A percentile compares a stretch with the other conserved stretches of the same genome.
These are phyloP conservation scores for Cardiocondyla obscurior DNA, from an alignment of 1,140 invertebrate species.

Conservation along the genomic window DNA sequence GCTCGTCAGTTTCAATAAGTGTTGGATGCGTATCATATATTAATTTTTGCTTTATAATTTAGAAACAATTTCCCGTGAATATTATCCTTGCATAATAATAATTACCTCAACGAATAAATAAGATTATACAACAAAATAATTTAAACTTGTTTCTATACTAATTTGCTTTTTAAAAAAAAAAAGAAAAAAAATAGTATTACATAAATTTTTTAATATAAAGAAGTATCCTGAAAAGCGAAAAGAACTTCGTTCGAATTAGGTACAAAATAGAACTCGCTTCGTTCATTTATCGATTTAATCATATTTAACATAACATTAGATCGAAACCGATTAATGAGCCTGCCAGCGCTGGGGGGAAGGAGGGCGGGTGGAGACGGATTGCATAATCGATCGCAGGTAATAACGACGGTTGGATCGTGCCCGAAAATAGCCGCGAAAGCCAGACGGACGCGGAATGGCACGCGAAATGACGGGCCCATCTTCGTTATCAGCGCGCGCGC, in stretches of 20 bases:
- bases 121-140: not conserved
- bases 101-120: too few species aligned
- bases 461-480: slow-evolving; percentile 68
- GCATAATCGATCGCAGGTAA: slow-evolving; percentile 17
- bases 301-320: not conserved
- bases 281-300: not conserved
- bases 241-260: not conserved
- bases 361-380: not conserved
- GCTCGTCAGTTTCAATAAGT: not conserved
- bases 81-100: not conserved
- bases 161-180: too few species aligned
- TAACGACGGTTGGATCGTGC: slow-evolving; percentile 21
- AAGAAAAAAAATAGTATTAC: not conserved
- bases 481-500: slow-evolving; percentile 67
- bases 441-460: slow-evolving; percentile 61
- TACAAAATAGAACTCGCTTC: not conserved
- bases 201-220: not conserved
- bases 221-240: not conserved
- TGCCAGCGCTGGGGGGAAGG: too few species aligned
- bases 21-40: not conserved
- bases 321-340: slow-evolving; percentile 18
- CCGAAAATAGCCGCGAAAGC: slow-evolving; percentile 56
- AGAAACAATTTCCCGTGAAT: not conserved
- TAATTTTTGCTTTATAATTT: not conserved
- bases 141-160: not conserved